Percentiles rank a stretch among this genome's conserved stretches.
phyloP scores from a whole-genome alignment of 2,113 vertebrate species.

The Macroglossus sobrinus region DNA sequence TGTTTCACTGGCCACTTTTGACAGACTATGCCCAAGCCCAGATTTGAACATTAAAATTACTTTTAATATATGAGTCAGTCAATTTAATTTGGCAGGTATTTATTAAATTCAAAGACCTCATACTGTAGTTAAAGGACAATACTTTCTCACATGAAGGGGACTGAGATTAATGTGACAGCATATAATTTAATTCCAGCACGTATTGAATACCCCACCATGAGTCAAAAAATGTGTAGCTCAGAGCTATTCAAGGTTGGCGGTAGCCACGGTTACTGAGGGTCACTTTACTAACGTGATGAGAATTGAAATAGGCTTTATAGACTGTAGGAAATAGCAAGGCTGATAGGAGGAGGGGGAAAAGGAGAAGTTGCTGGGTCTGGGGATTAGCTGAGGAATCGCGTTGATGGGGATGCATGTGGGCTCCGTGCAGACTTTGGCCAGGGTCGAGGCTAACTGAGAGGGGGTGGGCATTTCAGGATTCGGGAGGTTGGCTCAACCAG shows the following conservation, averaged over 20 bases:
- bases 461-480: neutral
- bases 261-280: neutral
- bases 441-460: neutral
- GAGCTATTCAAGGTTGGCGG: neutral
- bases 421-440: neutral
- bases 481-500: neutral
- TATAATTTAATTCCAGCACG: conserved; percentile 33
- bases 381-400: neutral
- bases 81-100: neutral
- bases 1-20: neutral
- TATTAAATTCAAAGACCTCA: conserved; percentile 33
- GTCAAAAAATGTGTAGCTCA: neutral
- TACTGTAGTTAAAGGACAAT: neutral
- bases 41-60: conserved; percentile 23
- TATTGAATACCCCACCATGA: neutral
- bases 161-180: neutral
- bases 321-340: neutral
- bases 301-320: neutral
- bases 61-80: neutral
- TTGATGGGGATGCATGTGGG: neutral
- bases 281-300: neutral
- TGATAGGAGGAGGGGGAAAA: neutral
- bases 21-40: neutral
- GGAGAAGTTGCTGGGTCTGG: no score
- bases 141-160: neutral